phyloP scores from a whole-genome alignment of 2,888 invertebrate species.

The Fissipunctia ypsillon region DNA sequence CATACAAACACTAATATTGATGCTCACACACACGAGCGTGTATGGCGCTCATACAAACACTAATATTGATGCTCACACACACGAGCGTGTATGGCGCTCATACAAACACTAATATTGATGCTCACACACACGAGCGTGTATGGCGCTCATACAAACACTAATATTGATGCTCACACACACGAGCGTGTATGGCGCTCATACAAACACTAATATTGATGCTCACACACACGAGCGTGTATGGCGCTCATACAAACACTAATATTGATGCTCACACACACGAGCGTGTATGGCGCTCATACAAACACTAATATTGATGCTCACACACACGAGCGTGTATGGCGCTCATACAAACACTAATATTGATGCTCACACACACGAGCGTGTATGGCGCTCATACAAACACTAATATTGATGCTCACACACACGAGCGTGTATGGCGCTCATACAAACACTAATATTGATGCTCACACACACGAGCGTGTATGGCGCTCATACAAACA shows the following conservation, averaged over 20 bases:
- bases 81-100: conserved; percentile 26
- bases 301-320: conserved; percentile 67
- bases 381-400: conserved; percentile 26
- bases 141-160: conserved; percentile 15
- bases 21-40: conserved; percentile 58
- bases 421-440: conserved; percentile 27
- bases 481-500: conserved; percentile 26
- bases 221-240: conserved; percentile 42
- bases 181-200: conserved; percentile 26
- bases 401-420: conserved; percentile 69
- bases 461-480: conserved; percentile 61
- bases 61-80: conserved; percentile 70
- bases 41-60: conserved; percentile 17
- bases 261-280: conserved; percentile 68
- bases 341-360: conserved; percentile 54
- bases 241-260: conserved; percentile 34
- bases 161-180: conserved; percentile 70
- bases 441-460: conserved; percentile 57
- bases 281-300: conserved; percentile 26
- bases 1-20: conserved; percentile 61
- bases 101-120: conserved; percentile 65
- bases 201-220: conserved; percentile 66
- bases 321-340: conserved; percentile 35
- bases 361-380: conserved; percentile 65
- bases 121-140: conserved; percentile 47